These are phyloP conservation scores for Ibidorhyncha struthersii DNA, from an alignment of 2,113 vertebrate species.

Conservation along the genomic window DNA sequence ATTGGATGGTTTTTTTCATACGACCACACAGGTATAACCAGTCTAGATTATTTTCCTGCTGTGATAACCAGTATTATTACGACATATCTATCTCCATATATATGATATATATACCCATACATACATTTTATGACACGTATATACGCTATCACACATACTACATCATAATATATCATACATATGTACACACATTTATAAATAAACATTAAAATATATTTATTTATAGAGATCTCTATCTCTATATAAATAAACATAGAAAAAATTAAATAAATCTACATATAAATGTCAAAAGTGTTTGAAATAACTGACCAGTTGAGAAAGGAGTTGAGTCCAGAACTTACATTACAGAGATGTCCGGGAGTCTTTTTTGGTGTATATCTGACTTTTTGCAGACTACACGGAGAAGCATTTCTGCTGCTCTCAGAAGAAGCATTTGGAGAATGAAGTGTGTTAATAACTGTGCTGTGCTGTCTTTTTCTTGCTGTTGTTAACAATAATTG, in stretches of 20 bases:
- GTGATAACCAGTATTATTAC: no score
- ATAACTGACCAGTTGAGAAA: background rate
- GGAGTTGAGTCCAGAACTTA: background rate
- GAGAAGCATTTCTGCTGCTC: background rate
- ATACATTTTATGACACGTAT: background rate
- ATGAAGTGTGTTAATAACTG: background rate
- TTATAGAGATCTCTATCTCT: no score
- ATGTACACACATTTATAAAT: accelerated
- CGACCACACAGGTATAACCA: background rate
- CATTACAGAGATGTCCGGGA: background rate
- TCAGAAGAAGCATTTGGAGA: background rate
- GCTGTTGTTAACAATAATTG: conserved; percentile 71
- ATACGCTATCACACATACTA: no score
- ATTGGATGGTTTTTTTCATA: background rate
- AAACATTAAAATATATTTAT: background rate
- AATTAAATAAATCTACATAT: background rate
- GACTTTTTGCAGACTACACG: background rate
- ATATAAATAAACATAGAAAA: no score
- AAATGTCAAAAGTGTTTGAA: background rate
- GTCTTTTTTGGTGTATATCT: background rate
- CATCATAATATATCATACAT: no score
- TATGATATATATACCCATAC: background rate
- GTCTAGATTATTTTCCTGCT: background rate
- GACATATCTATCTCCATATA: background rate
- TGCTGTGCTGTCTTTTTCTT: conserved; percentile 50